Percentiles rank a stretch among this genome's conserved stretches.
phyloP scores from a whole-genome alignment of 2,113 vertebrate species.

The Aspidoscelis tigris region DNA sequence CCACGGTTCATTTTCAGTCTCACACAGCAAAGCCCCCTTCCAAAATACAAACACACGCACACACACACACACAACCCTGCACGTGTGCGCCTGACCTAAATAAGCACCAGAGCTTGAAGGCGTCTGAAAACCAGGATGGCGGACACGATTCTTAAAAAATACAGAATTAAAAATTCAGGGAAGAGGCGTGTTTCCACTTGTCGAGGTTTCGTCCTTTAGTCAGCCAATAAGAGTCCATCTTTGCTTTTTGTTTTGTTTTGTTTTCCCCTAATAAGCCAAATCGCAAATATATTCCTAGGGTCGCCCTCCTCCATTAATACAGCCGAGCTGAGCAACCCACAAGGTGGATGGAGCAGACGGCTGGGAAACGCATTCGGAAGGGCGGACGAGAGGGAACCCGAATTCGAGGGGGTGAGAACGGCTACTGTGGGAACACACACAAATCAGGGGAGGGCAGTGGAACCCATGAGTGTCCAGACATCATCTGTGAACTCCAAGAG shows the following conservation, averaged over 20 bases:
- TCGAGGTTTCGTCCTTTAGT: constrained; percentile 77
- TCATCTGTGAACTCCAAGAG: constrained; percentile 53
- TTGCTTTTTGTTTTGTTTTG: constrained; percentile 31
- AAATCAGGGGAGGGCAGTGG: constrained; percentile 56
- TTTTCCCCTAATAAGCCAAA: constrained; percentile 56
- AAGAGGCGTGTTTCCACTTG: constrained; percentile 71
- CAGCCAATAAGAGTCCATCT: constrained; percentile 71
- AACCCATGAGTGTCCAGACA: constrained; percentile 64
- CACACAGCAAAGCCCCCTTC: constrained; percentile 68
- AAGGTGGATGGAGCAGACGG: constrained; percentile 44
- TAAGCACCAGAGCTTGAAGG: constrained; percentile 78
- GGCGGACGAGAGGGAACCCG: constrained; percentile 35
- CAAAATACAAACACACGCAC: constrained; percentile 58
- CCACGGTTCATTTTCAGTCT: constrained; percentile 70
- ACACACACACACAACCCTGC: constrained; percentile 22
- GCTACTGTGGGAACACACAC: constrained; percentile 52
- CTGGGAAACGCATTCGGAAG: constrained; percentile 55
- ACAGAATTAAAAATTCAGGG: constrained; percentile 66
- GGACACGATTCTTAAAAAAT: constrained; percentile 60
- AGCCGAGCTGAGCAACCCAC: constrained; percentile 52
- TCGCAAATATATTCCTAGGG: constrained; percentile 49
- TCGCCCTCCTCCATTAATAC: constrained; percentile 54
- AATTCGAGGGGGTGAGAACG: constrained; percentile 49
- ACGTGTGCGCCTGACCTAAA: constrained; percentile 67
- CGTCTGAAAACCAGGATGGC: constrained; percentile 70